A percentile compares a stretch with the other conserved stretches of the same genome.
Evolutionary conservation across 2,888 invertebrate species (phyloP).

Genomic region (Molanna angustata): DNA sequence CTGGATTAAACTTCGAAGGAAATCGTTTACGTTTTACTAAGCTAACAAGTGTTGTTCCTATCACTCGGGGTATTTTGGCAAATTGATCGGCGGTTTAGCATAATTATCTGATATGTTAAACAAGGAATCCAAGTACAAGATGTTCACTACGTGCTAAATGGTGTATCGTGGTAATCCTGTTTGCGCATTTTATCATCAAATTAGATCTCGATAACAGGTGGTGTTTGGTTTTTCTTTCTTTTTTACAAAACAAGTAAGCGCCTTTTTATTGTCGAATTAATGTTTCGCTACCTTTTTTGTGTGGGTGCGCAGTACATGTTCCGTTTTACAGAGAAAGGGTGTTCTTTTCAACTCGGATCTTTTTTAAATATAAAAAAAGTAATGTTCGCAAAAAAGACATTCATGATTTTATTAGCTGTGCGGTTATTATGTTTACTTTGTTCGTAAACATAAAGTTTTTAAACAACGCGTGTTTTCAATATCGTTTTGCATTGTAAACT

Average conservation of each 20-base stretch:
- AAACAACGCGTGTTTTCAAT: too few species aligned
- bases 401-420: too few species aligned
- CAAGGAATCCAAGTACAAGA: slow-evolving; percentile 1
- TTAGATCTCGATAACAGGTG: slow-evolving; percentile 11
- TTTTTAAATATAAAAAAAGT: too few species aligned
- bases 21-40: slow-evolving; percentile 12
- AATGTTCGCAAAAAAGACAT: too few species aligned
- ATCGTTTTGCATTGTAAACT: too few species aligned
- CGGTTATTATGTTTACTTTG: too few species aligned
- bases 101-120: slow-evolving; percentile 14
- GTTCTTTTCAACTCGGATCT: too few species aligned
- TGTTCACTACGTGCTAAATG: slow-evolving; percentile 15
- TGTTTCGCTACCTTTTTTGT: too few species aligned
- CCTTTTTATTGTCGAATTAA: not conserved
- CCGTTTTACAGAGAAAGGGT: too few species aligned
- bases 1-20: not conserved
- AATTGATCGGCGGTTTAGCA: slow-evolving; percentile 9
- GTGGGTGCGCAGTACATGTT: too few species aligned
- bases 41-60: slow-evolving; percentile 25
- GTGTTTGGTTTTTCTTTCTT: slow-evolving; percentile 13
- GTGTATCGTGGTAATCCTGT: slow-evolving; percentile 12
- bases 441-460: too few species aligned
- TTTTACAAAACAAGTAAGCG: not conserved
- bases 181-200: slow-evolving; percentile 2
- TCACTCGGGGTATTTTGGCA: too few species aligned